A percentile compares a stretch with the other conserved stretches of the same genome.
Evolutionary conservation across 2,113 vertebrate genomes (phyloP).

Genomic region (Haliaeetus leucogaster): DNA sequence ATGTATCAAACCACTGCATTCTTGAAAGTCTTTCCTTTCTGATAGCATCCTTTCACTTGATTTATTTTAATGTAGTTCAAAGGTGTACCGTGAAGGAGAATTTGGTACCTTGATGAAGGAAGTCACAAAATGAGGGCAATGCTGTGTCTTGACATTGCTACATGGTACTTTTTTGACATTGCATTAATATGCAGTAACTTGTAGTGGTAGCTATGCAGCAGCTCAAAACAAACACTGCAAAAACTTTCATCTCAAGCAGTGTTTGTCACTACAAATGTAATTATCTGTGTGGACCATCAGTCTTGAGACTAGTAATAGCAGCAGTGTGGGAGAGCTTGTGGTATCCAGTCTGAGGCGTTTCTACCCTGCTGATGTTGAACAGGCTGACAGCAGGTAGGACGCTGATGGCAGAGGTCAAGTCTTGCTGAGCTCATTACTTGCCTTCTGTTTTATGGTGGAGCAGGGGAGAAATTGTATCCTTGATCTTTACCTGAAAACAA

Average conservation of each 20-base stretch:
- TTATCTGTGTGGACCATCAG: background rate
- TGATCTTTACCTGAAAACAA: background rate
- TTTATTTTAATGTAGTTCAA: background rate
- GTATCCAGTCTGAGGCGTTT: background rate
- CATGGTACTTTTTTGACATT: background rate
- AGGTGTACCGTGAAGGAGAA: background rate
- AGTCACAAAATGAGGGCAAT: background rate
- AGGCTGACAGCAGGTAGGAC: background rate
- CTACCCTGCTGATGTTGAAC: background rate
- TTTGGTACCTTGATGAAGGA: background rate
- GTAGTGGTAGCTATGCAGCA: background rate
- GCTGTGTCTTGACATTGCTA: background rate
- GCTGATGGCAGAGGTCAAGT: background rate
- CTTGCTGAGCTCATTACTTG: background rate
- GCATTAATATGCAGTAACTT: background rate
- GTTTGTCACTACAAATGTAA: background rate
- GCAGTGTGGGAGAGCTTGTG: background rate
- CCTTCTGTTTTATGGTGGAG: background rate
- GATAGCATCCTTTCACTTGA: background rate
- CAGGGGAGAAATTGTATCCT: background rate
- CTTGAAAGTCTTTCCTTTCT: background rate
- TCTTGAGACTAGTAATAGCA: background rate
- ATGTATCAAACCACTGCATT: background rate
- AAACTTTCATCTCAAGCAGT: background rate
- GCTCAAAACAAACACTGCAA: background rate